A percentile compares a stretch with the other conserved stretches of the same genome.
These are phyloP conservation scores for Tragelaphus scriptus DNA, from an alignment of 2,113 vertebrate species.

Conservation along the genomic window DNA sequence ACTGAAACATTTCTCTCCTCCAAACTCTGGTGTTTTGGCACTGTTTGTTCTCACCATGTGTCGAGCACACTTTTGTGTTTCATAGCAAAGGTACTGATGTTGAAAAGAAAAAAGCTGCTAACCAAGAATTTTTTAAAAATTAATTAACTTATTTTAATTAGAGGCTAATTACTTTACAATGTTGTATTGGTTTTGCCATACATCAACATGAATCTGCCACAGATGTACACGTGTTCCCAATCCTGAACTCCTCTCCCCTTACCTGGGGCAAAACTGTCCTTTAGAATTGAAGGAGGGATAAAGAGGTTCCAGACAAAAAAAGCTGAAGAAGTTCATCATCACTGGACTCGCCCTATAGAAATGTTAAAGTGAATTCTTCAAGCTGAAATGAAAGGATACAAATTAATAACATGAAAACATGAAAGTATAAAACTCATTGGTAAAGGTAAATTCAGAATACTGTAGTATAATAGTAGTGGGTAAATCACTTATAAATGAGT, in stretches of 20 bases:
- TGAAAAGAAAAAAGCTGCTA: not conserved
- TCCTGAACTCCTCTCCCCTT: too few relatives aligned
- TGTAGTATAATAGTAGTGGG: not conserved
- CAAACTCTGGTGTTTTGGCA: not conserved
- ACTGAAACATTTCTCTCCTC: not conserved
- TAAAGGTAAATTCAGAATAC: not conserved
- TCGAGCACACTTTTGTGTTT: not conserved
- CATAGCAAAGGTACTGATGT: not conserved
- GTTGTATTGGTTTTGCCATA: too few relatives aligned
- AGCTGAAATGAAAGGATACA: not conserved
- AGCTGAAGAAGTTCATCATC: not conserved
- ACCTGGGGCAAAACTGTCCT: not conserved
- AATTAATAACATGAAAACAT: not conserved
- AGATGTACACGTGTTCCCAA: too few relatives aligned
- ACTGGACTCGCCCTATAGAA: not conserved
- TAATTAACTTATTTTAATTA: too few relatives aligned
- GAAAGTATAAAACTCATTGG: not conserved
- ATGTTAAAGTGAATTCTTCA: not conserved
- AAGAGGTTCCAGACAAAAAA: not conserved
- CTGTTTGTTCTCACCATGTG: not conserved
- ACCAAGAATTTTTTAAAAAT: not conserved
- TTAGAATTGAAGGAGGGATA: not conserved
- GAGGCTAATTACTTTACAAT: too few relatives aligned
- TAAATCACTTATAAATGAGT: not conserved
- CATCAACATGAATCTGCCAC: too few relatives aligned